These are phyloP conservation scores for Solea senegalensis DNA, from an alignment of 2,113 vertebrate genomes.

Conservation along the genomic window DNA sequence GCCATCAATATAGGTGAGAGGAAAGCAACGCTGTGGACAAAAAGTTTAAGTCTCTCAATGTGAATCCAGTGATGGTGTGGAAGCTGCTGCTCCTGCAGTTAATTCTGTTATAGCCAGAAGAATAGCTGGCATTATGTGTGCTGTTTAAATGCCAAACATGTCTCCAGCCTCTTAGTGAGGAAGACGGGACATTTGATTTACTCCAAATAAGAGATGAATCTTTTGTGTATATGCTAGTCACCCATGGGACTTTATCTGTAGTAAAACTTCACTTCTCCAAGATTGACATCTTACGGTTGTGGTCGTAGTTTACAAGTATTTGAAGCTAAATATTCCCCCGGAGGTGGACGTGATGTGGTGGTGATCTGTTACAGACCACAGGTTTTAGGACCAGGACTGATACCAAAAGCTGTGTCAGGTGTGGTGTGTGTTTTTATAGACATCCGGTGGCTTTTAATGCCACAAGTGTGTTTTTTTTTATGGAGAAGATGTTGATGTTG, in stretches of 20 bases:
- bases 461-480: neutral
- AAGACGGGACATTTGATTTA: conserved; percentile 13
- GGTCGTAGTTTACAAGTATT: too few relatives aligned
- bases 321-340: too few relatives aligned
- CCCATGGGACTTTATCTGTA: too few relatives aligned
- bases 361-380: too few relatives aligned
- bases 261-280: too few relatives aligned
- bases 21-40: neutral
- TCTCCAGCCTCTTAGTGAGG: conserved; percentile 14
- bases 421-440: neutral
- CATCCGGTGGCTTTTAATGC: neutral
- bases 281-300: too few relatives aligned
- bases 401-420: neutral
- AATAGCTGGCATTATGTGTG: conserved; percentile 31
- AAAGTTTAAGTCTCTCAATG: neutral
- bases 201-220: neutral
- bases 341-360: too few relatives aligned
- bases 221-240: too few relatives aligned
- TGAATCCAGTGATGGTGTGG: neutral
- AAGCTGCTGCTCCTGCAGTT: conserved; percentile 14
- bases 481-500: neutral
- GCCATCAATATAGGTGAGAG: conserved; percentile 94
- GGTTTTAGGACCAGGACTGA: neutral
- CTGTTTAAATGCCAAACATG: conserved; percentile 37
- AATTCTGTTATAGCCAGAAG: conserved; percentile 33